Base-by-base conservation (phyloP, 2,797 vertebrate species). In the Sylvia borin region DNA sequence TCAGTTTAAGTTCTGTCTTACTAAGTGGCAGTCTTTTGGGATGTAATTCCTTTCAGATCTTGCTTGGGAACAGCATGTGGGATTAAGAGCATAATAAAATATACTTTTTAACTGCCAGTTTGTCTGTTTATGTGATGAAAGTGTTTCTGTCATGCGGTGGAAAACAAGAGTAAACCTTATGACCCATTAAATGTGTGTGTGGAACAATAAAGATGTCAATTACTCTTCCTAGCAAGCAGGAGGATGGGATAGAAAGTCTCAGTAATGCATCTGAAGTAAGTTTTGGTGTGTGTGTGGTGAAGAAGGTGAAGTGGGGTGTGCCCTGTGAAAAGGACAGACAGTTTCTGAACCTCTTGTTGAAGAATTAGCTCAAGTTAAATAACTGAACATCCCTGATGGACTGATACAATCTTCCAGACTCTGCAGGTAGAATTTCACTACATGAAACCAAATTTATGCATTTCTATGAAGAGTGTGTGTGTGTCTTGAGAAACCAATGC, bases 161-260 rank as follows among this genome's bases (percentile, higher is more conserved):
- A 91, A 71, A 92, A 43, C 53, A 72, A 67, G 90, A 93, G 48
- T 77, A 77, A 88, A 74, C 31, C 38, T 93, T 91, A 80, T 72
- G 75, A 77, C 40, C 50, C 47, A 21, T 60, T 32, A 85, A 90
- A 75, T 77, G 34, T 57, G 21, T 88, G 78, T 81, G 70, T 92
- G 79, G 48, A 78, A 62, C 58, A 90, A 34, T 47, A 40, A 90
- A 45, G 38, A 61, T 71, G 47, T 82, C 2, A 7, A 51, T 96
- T 68, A 64, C 32, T 64, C 48, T 94, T 42, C 55, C 24, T 51
- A n/a, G 36, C 18, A 76, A 84, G 74, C 42, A 81, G 62, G 15
- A 66, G 21, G 40, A 13, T 1, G 7, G 67, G n/a, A 55, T 55
- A 45, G 84, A 73, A 86, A 26, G 26, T 27, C 9, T 62, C 2